Percentiles rank a stretch among this genome's conserved stretches.
These are phyloP conservation scores for Tapirus terrestris DNA, from an alignment of 2,113 vertebrate species.

Conservation along the genomic window DNA sequence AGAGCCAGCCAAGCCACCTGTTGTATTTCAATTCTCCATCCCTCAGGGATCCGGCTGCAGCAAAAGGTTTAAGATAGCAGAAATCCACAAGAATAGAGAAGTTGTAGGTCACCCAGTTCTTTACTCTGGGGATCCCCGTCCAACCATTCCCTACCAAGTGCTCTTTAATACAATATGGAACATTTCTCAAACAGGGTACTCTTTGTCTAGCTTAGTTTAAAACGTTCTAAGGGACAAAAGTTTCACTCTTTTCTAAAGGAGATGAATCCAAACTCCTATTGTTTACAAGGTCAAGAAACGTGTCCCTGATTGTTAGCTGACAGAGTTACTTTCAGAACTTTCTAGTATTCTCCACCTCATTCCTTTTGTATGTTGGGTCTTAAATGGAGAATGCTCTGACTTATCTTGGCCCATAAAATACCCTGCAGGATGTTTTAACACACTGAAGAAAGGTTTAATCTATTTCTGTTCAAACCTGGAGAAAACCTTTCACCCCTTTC, in stretches of 20 bases:
- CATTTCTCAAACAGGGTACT: constrained; percentile 57
- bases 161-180: constrained; percentile 59
- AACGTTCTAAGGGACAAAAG: constrained; percentile 69
- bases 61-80: constrained; percentile 70
- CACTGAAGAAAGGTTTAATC: constrained; percentile 57
- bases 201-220: constrained; percentile 69
- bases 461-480: constrained; percentile 60
- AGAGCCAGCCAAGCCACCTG: constrained; percentile 74
- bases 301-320: constrained; percentile 55
- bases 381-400: constrained; percentile 55
- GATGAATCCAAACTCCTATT: constrained; percentile 65
- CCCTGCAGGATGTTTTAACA: constrained; percentile 60
- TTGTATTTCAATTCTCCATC: constrained; percentile 65
- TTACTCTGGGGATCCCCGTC: constrained; percentile 46
- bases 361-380: constrained; percentile 20
- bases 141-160: constrained; percentile 22
- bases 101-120: constrained; percentile 68
- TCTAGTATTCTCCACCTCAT: neutral
- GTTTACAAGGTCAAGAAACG: constrained; percentile 64
- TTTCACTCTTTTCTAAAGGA: constrained; percentile 63
- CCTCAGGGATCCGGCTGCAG: constrained; percentile 58
- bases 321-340: constrained; percentile 54
- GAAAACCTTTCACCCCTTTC: constrained; percentile 27
- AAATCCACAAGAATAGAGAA: constrained; percentile 63
- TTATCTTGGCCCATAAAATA: constrained; percentile 59